Evolutionary conservation across 2,797 vertebrate genomes (phyloP).

Genomic region (Takifugu ocellatus): DNA sequence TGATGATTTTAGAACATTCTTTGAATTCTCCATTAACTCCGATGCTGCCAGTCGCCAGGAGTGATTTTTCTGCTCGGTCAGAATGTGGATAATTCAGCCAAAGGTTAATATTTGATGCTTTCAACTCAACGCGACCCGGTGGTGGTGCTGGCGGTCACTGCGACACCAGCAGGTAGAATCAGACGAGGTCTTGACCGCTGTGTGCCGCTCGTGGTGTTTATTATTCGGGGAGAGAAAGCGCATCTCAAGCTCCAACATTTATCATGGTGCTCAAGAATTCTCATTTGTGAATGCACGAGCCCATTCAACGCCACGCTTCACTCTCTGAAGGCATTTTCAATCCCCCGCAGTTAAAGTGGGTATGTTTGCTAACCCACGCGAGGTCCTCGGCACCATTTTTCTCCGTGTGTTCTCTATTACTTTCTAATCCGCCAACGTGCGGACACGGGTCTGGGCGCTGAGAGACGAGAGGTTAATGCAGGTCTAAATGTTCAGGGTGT

Average conservation of each 20-base stretch:
- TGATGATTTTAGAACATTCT: slow-evolving; percentile 5
- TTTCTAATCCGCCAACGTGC: background rate
- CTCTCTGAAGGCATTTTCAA: slow-evolving; percentile 49
- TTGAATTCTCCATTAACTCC: background rate
- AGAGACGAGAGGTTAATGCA: slow-evolving; percentile 35
- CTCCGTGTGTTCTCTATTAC: slow-evolving; percentile 3
- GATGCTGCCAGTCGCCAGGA: background rate
- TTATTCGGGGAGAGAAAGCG: slow-evolving; percentile 56
- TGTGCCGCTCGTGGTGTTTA: slow-evolving; percentile 44
- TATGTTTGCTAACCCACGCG: slow-evolving; percentile 13
- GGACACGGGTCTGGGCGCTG: slow-evolving; percentile 19
- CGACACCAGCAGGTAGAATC: slow-evolving; percentile 26
- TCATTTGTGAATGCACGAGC: slow-evolving; percentile 61
- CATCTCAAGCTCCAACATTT: slow-evolving; percentile 64
- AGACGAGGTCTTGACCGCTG: slow-evolving; percentile 51
- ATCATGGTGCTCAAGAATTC: slow-evolving; percentile 55
- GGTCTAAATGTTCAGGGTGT: slow-evolving; percentile 15
- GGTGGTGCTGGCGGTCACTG: background rate
- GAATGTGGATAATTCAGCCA: slow-evolving; percentile 23
- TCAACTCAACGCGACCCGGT: slow-evolving; percentile 14
- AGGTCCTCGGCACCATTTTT: slow-evolving; percentile 21
- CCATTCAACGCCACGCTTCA: slow-evolving; percentile 51
- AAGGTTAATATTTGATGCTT: slow-evolving; percentile 24
- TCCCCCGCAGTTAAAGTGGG: slow-evolving; percentile 47
- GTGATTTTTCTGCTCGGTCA: slow-evolving; percentile 32